These are phyloP conservation scores for Nomada fucata DNA, from an alignment of 2,888 invertebrate species.

Conservation along the genomic window DNA sequence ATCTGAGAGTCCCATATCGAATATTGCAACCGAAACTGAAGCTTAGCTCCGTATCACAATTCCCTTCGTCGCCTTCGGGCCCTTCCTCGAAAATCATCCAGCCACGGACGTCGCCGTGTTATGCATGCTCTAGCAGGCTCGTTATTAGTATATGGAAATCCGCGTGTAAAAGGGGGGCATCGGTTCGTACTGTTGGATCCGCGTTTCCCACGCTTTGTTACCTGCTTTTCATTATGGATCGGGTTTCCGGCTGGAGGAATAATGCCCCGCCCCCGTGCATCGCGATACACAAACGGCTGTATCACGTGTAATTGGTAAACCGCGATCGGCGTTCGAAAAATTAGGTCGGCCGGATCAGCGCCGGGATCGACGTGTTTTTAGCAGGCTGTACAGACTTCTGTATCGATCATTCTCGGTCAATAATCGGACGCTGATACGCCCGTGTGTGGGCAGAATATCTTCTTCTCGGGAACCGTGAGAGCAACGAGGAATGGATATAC, in stretches of 20 bases:
- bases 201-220: constrained; percentile 52
- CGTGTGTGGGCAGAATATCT: too few species aligned
- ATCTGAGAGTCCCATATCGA: too few species aligned
- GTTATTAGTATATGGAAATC: constrained; percentile 58
- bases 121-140: constrained; percentile 40
- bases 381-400: background rate
- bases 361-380: background rate
- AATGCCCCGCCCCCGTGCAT: constrained; percentile 27
- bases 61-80: background rate
- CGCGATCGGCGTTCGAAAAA: constrained; percentile 42
- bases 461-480: too few species aligned
- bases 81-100: constrained; percentile 34
- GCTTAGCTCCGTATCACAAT: background rate
- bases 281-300: constrained; percentile 9
- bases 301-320: constrained; percentile 36
- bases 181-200: constrained; percentile 29
- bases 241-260: constrained; percentile 21
- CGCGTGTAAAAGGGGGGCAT: constrained; percentile 49
- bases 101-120: constrained; percentile 38
- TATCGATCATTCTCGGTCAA: background rate
- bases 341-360: constrained; percentile 24
- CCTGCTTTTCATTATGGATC: constrained; percentile 52
- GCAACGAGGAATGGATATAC: too few species aligned
- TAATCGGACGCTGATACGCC: background rate
- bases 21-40: background rate